Conservation (phyloP, 1,140 invertebrate genomes). For the Drosophila subobscura region DNA sequence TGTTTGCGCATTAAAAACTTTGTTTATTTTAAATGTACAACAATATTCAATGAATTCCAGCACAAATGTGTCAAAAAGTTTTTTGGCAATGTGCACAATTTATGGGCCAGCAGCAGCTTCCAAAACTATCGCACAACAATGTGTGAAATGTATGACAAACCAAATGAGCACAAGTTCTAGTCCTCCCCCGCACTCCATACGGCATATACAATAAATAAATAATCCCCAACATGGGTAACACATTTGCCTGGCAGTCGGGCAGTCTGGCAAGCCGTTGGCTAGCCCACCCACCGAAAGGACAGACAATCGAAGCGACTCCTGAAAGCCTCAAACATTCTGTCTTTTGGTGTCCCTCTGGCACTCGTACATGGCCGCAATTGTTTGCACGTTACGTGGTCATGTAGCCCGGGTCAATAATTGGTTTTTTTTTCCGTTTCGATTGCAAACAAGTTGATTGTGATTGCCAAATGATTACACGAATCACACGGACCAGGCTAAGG, state of each 20-base stretch:
- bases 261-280: not conserved
- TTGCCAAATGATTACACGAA: conserved; percentile 76
- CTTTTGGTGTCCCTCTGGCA: conserved; percentile 37
- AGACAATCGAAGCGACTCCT: not conserved
- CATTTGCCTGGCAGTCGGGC: conserved; percentile 57
- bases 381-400: conserved; percentile 80
- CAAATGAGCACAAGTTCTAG: conserved; percentile 68
- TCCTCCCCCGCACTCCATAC: not conserved
- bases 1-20: conserved; percentile 55
- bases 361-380: conserved; percentile 71
- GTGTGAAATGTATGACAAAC: conserved; percentile 73
- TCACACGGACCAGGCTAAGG: conserved; percentile 32
- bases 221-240: conserved; percentile 70
- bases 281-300: not conserved
- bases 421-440: conserved; percentile 58
- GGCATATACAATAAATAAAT: conserved; percentile 75
- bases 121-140: conserved; percentile 25
- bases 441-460: conserved; percentile 76
- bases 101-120: conserved; percentile 43
- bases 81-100: conserved; percentile 67
- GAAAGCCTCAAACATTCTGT: conserved; percentile 29
- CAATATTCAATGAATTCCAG: conserved; percentile 53
- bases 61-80: conserved; percentile 56
- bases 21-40: conserved; percentile 52
- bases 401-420: conserved; percentile 77